These are phyloP conservation scores for Abrostola tripartita DNA, from an alignment of 2,888 invertebrate species.

Conservation along the genomic window DNA sequence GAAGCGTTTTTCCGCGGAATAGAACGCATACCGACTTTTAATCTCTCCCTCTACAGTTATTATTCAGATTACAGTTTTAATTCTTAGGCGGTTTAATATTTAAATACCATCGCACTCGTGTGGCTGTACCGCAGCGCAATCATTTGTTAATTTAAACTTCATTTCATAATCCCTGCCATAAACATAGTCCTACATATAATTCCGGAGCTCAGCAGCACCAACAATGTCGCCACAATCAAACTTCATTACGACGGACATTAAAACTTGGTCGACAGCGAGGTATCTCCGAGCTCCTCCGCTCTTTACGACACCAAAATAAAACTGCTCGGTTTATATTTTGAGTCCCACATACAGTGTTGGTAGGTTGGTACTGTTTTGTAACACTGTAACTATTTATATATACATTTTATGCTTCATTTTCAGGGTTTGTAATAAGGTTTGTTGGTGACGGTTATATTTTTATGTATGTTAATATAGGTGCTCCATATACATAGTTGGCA, in stretches of 20 bases:
- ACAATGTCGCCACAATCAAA: constrained; percentile 55
- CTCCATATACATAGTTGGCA: too few species aligned
- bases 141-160: too few species aligned
- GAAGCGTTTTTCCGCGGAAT: too few species aligned
- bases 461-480: background rate
- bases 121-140: too few species aligned
- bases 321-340: constrained; percentile 51
- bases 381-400: constrained; percentile 26
- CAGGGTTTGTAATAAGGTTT: background rate
- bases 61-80: too few species aligned
- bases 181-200: constrained; percentile 22
- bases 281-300: constrained; percentile 8
- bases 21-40: too few species aligned
- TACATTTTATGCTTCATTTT: background rate
- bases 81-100: too few species aligned
- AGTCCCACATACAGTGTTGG: constrained; percentile 43
- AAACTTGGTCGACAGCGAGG: constrained; percentile 41
- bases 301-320: constrained; percentile 43
- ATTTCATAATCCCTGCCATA: constrained; percentile 1
- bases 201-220: constrained; percentile 12
- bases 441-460: background rate
- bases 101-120: too few species aligned
- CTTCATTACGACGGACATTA: constrained; percentile 49
- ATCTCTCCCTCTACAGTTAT: too few species aligned
- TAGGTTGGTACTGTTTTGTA: constrained; percentile 23